Base-by-base conservation (phyloP, 2,113 vertebrate species). In the Taxidea taxus region DNA sequence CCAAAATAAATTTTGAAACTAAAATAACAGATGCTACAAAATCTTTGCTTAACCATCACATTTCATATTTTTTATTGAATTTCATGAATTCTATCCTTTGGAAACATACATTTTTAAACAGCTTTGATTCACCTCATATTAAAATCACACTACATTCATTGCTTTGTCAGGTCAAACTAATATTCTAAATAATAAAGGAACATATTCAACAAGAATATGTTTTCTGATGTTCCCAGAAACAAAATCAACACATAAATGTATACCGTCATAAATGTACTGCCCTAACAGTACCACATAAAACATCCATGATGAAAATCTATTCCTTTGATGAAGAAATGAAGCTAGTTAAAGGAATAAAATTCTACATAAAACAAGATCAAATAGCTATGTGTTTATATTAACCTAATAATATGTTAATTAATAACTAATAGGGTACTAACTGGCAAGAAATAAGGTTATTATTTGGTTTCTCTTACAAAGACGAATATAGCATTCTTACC, bases 1-100 rank as follows among this genome's bases (percentile, higher is more conserved):
- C 51, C 21, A 94, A 96, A 94, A 95, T 70, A 86, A 88, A 94
- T 54, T 84, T 92, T 92, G 13, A 80, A 96, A 93, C 58, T 91
- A 96, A 94, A 97, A 86, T 81, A 92, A 51, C 3, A 96, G 31
- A 91, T 85, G 49, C n/a, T 74, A 78, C 4, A 72, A 42, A 82
- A 78, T 29, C 25, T 82, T 58, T 94, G 23, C 27, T n/a, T 93
- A 94, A 72, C 78, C 58, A 81, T 51, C 49, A 60, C n/a, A 62
- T 54, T 81, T 83, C 56, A 68, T 39, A 42, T 62, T 86, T 82
- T 85, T 84, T 34, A 60, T 16, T 86, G 51, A 94, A 88, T 84
- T 87, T 86, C 11, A 51, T 64, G 27, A 93, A 87, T 84, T 66
- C 21, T 80, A 64, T 14, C 6, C 25, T n/a, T 87, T 74, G 37